A percentile compares a stretch with the other conserved stretches of the same genome.
Evolutionary conservation across 2,797 vertebrate species (phyloP).

Genomic region (Enteromius argenteus): DNA sequence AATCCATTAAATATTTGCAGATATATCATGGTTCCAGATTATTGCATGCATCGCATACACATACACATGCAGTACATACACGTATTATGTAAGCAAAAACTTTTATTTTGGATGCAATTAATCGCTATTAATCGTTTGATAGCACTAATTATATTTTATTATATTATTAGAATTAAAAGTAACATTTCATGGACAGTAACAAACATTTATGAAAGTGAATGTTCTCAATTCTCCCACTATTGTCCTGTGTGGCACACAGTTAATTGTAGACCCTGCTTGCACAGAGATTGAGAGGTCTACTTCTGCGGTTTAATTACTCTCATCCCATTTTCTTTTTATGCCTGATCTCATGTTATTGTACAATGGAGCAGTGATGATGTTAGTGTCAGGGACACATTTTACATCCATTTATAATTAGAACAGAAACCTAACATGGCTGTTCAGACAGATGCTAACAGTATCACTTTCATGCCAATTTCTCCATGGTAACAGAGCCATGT

Average conservation of each 20-base stretch:
- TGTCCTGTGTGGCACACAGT: constrained; percentile 7
- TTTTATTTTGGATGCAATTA: no score
- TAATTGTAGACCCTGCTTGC: constrained; percentile 2
- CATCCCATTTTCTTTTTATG: constrained; percentile 29
- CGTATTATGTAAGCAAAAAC: no score
- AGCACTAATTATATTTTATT: neutral
- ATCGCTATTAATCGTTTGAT: no score
- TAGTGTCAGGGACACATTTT: constrained; percentile 39
- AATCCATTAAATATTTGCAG: neutral
- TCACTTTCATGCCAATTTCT: constrained; percentile 51
- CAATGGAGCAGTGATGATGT: constrained; percentile 32
- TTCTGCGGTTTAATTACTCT: constrained; percentile 35
- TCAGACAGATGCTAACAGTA: constrained; percentile 49
- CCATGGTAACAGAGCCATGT: constrained; percentile 57
- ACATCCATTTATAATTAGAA: constrained; percentile 50
- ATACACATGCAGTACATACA: no score
- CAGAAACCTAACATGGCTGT: constrained; percentile 47
- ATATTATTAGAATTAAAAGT: neutral
- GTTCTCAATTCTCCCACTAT: neutral
- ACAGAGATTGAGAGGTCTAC: constrained; percentile 4
- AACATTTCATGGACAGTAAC: neutral
- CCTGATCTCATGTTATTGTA: constrained; percentile 35
- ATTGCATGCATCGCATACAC: no score
- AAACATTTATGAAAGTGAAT: neutral
- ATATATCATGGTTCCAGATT: neutral